These are phyloP conservation scores for Xestobium rufovillosum DNA, from an alignment of 2,888 invertebrate species.

Conservation along the genomic window DNA sequence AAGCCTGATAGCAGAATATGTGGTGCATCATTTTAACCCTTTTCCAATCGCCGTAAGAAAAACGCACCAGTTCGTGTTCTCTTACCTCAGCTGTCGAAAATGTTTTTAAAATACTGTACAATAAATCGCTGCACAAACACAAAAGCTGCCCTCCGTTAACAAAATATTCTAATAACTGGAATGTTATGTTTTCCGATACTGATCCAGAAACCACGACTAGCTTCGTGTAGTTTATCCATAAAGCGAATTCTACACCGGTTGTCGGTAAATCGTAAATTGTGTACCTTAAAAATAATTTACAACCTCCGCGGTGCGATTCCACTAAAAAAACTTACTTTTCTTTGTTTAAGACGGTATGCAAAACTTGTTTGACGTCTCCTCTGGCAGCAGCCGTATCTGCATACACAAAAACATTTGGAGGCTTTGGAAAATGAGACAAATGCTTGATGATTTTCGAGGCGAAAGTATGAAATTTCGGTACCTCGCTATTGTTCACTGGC, in stretches of 20 bases:
- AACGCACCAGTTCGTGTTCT: conserved; percentile 75
- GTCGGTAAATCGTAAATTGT: conserved; percentile 54
- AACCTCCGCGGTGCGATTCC: conserved; percentile 7
- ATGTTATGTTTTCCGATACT: conserved; percentile 57
- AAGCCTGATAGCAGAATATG: conserved; percentile 81
- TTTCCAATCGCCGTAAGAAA: conserved; percentile 77
- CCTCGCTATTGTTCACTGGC: too few species aligned
- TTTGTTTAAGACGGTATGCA: conserved; percentile 60
- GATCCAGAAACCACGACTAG: conserved; percentile 73
- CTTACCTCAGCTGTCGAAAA: conserved; percentile 81
- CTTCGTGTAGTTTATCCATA: conserved; percentile 36
- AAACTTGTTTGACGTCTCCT: conserved; percentile 64
- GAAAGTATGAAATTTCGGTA: too few species aligned
- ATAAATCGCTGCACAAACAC: conserved; percentile 72
- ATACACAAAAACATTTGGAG: conserved; percentile 74
- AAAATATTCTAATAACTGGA: conserved; percentile 62
- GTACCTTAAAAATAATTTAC: conserved; percentile 43
- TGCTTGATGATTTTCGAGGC: too few species aligned
- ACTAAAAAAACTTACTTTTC: conserved; percentile 52
- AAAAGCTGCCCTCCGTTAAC: conserved; percentile 67
- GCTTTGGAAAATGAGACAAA: conserved; percentile 49
- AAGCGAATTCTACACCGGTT: conserved; percentile 25
- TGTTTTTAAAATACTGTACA: conserved; percentile 69
- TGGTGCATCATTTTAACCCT: conserved; percentile 81
- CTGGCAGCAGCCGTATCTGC: conserved; percentile 69